Conservation (phyloP, 2,888 invertebrate species). For the Drosophila silvestris region DNA sequence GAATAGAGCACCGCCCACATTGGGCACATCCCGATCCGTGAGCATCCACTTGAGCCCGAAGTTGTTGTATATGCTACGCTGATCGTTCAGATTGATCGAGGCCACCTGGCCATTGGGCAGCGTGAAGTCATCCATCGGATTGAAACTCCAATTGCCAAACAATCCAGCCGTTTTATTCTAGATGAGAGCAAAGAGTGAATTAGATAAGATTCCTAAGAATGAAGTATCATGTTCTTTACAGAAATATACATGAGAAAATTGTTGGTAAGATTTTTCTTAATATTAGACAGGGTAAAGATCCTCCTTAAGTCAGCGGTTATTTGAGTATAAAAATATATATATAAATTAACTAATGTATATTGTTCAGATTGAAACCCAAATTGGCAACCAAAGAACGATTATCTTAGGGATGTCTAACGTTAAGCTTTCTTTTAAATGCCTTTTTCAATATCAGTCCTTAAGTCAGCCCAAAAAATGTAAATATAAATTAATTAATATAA, state of each 20-base stretch:
- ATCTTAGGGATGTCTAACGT: accelerated
- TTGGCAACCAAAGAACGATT: not conserved
- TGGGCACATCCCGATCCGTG: constrained; percentile 90
- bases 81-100: constrained; percentile 87
- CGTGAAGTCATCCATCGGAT: constrained; percentile 92
- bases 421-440: too few species aligned
- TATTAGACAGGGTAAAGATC: not conserved
- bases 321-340: not conserved
- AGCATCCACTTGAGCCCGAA: constrained; percentile 94
- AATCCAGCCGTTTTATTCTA: constrained; percentile 96
- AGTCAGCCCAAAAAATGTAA: too few species aligned
- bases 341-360: accelerated
- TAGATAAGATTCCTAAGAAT: not conserved
- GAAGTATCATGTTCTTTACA: not conserved
- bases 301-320: not conserved
- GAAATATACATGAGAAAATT: not conserved
- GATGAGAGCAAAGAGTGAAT: not conserved
- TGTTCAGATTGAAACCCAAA: not conserved
- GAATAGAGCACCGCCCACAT: constrained; percentile 92
- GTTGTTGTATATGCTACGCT: constrained; percentile 90
- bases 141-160: constrained; percentile 96
- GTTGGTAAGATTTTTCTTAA: not conserved
- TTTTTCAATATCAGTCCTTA: too few species aligned
- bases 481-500: too few species aligned
- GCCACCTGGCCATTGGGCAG: constrained; percentile 89